These are phyloP conservation scores for Lithodes maja DNA, from an alignment of 2,888 invertebrate species.

Conservation along the genomic window DNA sequence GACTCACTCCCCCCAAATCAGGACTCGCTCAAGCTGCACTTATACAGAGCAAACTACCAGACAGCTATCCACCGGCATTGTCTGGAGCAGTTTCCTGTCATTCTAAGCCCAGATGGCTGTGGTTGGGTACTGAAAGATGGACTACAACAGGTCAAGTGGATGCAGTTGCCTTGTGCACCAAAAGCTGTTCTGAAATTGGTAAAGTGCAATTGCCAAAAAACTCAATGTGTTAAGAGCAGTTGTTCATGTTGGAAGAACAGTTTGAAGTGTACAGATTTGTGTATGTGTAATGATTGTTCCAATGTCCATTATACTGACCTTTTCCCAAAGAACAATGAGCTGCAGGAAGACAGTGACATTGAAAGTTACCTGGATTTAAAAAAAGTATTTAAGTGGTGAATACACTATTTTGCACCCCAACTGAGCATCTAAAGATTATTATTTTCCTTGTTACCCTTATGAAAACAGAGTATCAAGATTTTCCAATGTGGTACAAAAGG, in stretches of 20 bases:
- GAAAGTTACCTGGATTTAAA: not conserved
- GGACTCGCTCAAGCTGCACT: conserved; percentile 3
- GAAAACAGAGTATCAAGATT: no score
- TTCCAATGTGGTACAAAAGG: no score
- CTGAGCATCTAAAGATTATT: no score
- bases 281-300: not conserved
- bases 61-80: conserved; percentile 6
- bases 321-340: not conserved
- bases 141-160: not conserved
- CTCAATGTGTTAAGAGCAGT: not conserved
- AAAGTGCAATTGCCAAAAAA: conserved; percentile 6
- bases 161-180: conserved; percentile 20
- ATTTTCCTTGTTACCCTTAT: no score
- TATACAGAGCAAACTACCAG: conserved; percentile 3
- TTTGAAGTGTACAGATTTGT: conserved; percentile 19
- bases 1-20: not conserved
- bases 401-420: no score
- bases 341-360: not conserved
- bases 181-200: not conserved
- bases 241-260: conserved; percentile 17
- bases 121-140: not conserved
- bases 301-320: not conserved
- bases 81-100: conserved; percentile 4
- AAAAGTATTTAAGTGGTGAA: no score
- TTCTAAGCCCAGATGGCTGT: conserved; percentile 9